Percentiles rank a stretch among this genome's conserved stretches.
Evolutionary conservation across 2,888 invertebrate species (phyloP).

Genomic region (Osmoderma eremita): DNA sequence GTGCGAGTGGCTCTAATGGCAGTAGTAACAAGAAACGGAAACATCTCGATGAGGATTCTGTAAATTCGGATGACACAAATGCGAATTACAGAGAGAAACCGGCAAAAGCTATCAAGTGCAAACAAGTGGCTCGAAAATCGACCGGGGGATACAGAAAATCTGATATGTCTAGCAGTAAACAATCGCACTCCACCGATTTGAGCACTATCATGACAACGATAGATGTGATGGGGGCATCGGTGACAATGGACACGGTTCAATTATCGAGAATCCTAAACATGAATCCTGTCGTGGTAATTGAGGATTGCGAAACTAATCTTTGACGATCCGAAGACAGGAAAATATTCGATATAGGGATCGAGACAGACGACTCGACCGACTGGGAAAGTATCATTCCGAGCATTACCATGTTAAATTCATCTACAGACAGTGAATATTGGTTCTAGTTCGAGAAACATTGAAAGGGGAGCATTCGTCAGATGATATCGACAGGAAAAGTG

Average conservation of each 20-base stretch:
- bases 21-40: conserved; percentile 13
- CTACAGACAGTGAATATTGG: conserved; percentile 32
- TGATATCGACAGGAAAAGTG: too few species aligned
- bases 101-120: conserved; percentile 1
- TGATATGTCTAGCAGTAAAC: conserved; percentile 67
- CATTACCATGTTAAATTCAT: conserved; percentile 26
- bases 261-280: conserved; percentile 67
- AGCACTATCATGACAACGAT: conserved; percentile 65
- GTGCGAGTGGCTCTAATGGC: not conserved
- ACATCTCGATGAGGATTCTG: conserved; percentile 10
- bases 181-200: conserved; percentile 60
- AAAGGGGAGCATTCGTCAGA: too few species aligned
- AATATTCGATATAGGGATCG: conserved; percentile 35
- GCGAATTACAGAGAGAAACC: not conserved
- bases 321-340: conserved; percentile 32
- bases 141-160: conserved; percentile 17
- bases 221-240: conserved; percentile 66
- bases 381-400: conserved; percentile 37
- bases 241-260: conserved; percentile 65
- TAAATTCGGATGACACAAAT: not conserved
- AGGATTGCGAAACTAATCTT: conserved; percentile 56
- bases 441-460: not conserved
- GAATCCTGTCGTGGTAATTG: conserved; percentile 64
- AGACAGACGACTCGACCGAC: conserved; percentile 25
- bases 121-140: conserved; percentile 42